Base-by-base conservation (phyloP, 2,113 vertebrate species). In the Plecturocebus donacophilus region DNA sequence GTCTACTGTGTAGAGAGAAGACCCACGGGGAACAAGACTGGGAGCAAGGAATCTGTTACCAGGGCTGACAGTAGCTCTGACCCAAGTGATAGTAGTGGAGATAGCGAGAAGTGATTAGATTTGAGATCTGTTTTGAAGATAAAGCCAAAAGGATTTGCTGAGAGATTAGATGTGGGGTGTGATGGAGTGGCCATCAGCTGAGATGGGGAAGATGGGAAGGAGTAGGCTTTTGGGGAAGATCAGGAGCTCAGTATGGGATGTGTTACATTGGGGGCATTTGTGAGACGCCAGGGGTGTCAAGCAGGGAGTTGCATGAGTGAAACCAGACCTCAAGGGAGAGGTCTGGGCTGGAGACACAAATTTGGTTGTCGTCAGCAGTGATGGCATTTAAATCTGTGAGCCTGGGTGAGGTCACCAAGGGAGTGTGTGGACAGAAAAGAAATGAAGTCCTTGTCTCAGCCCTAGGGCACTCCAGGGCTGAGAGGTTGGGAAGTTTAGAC, bases 361-460 rank as follows among this genome's bases (percentile, higher is more conserved):
- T 90, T 91, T 45, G 89, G 83, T 96, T 90, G 92, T 96, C 84
- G 21, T 96, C 97, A 96, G 94, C 96, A 96, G 92, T 11, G 25
- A 40, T 87, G 90, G 81, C 75, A 82, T 96, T 96, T 97, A 97
- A 92, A 96, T 73, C 66, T 14, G 0, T 92, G 96, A 97, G 95
- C 97, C 84, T 93, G 70, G 94, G 94, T 98, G 98, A 97, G 94
- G 40, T 97, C 98, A 98, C 85, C 90, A 9, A 90, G 93, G 76
- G 87, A 95, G 83, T 87, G 27, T 56, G 90, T 30, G 77, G 90
- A 79, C 87, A 42, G 83, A 30, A 12, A 35, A 52, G 80, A 47
- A 92, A 64, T 42, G 66, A 92, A 73, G 71, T 92, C 84, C 81
- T 90, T 79, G 14, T 23, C 56, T 35, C 76, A 95, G 95, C 94